Conservation (phyloP, 1,140 invertebrate species). For the Bemisia tabaci region DNA sequence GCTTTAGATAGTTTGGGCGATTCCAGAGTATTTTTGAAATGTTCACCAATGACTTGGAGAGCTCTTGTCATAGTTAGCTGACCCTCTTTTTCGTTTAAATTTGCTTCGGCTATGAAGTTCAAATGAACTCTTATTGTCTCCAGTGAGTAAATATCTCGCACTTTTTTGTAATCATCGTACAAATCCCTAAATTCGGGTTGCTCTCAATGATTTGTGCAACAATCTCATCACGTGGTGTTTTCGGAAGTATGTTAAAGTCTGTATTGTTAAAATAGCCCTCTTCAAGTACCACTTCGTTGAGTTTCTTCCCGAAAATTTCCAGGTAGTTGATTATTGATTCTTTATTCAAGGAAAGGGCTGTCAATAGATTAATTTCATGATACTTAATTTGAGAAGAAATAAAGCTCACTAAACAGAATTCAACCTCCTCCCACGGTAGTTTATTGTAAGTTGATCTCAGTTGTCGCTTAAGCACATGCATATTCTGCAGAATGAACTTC, state of each 20-base stretch:
- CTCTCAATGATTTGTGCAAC: slow-evolving; percentile 14
- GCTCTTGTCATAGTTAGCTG: slow-evolving; percentile 7
- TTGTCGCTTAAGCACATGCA: slow-evolving; percentile 16
- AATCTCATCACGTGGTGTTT: slow-evolving; percentile 6
- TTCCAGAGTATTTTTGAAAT: slow-evolving; percentile 10
- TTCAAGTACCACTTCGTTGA: slow-evolving; percentile 5
- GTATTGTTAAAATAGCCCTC: background rate
- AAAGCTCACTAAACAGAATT: slow-evolving; percentile 19
- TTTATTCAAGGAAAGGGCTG: slow-evolving; percentile 12
- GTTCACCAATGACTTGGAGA: slow-evolving; percentile 13
- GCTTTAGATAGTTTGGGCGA: slow-evolving; percentile 7
- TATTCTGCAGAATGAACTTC: slow-evolving; percentile 7
- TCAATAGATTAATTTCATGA: slow-evolving; percentile 16
- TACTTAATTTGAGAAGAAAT: slow-evolving; percentile 13
- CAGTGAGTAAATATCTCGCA: slow-evolving; percentile 19
- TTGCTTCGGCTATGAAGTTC: background rate
- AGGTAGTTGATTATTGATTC: slow-evolving; percentile 12
- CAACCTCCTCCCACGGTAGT: slow-evolving; percentile 21
- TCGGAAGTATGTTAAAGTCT: background rate
- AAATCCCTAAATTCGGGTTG: slow-evolving; percentile 16
- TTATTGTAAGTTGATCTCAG: slow-evolving; percentile 16
- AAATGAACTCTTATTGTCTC: slow-evolving; percentile 14
- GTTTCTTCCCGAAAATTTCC: slow-evolving; percentile 12
- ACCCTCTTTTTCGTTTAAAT: slow-evolving; percentile 9
- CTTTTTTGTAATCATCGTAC: slow-evolving; percentile 17